Percentiles rank a stretch among this genome's conserved stretches.
Conservation (phyloP, 1,140 invertebrate genomes). For the Adoxophyes honmai region DNA sequence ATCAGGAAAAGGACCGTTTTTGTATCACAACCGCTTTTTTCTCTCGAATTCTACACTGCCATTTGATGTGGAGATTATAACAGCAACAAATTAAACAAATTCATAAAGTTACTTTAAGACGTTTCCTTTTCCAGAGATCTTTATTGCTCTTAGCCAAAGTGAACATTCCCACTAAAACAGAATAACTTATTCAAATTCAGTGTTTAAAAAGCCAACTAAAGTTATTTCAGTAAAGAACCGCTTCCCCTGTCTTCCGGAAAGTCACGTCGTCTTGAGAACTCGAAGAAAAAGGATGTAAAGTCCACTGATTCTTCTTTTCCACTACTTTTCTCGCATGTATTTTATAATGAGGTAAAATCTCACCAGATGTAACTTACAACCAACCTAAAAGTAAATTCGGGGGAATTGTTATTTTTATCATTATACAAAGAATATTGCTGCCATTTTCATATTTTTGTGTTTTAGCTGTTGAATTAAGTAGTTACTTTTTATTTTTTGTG, state of each 20-base stretch:
- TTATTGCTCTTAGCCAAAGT: neutral
- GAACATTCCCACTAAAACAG: neutral
- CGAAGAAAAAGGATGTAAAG: constrained; percentile 23
- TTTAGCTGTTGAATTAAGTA: no score
- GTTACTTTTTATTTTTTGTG: no score
- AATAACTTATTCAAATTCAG: constrained; percentile 25
- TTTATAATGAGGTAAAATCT: constrained; percentile 1
- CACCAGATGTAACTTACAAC: no score
- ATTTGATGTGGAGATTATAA: no score
- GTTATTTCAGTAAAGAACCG: constrained; percentile 34
- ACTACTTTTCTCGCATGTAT: neutral
- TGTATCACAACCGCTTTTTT: neutral
- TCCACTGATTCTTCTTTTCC: neutral
- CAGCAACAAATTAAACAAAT: neutral
- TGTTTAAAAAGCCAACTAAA: constrained; percentile 21
- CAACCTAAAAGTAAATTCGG: no score
- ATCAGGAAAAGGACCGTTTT: neutral
- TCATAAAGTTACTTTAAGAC: neutral
- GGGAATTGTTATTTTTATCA: no score
- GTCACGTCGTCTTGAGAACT: constrained; percentile 23
- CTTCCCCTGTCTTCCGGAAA: constrained; percentile 30
- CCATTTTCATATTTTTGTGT: no score
- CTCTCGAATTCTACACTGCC: no score
- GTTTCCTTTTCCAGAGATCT: neutral
- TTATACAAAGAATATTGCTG: no score